A percentile compares a stretch with the other conserved stretches of the same genome.
Conservation (phyloP, 1,140 invertebrate species). For the Pantala flavescens region DNA sequence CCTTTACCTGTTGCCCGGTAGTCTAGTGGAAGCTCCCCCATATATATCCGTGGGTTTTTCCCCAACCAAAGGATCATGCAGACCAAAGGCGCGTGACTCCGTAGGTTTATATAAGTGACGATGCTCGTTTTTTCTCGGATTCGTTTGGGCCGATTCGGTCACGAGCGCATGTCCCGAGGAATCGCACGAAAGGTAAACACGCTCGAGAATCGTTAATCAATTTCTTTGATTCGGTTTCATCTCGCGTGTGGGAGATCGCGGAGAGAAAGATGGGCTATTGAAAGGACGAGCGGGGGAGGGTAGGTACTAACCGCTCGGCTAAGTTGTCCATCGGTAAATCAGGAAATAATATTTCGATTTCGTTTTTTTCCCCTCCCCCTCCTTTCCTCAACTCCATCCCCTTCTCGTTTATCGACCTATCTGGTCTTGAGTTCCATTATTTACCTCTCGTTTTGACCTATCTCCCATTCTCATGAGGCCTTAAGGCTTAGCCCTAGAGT, state of each 20-base stretch:
- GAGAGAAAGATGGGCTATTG: not conserved
- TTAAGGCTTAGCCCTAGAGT: not conserved
- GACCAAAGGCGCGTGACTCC: not conserved
- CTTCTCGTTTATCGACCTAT: not conserved
- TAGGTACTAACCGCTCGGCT: not conserved
- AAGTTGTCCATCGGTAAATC: not conserved
- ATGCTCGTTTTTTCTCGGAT: not conserved
- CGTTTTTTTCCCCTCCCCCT: not conserved
- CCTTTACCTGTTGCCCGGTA: not conserved
- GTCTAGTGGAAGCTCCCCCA: too few relatives aligned
- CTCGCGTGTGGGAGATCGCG: not conserved
- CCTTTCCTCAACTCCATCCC: not conserved
- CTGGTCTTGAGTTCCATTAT: not conserved
- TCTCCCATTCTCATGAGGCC: not conserved
- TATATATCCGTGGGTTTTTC: too few relatives aligned
- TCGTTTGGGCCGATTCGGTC: not conserved
- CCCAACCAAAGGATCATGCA: not conserved
- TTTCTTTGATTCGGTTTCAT: not conserved
- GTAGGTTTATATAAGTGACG: not conserved
- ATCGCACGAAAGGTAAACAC: constrained; percentile 4
- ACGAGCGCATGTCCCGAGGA: not conserved
- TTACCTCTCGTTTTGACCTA: not conserved
- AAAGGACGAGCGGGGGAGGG: not conserved
- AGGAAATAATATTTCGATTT: not conserved
- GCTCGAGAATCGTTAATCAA: not conserved